Percentiles rank a stretch among this genome's conserved stretches.
These are phyloP conservation scores for Sphaeridia pumilis DNA, from an alignment of 2,888 invertebrate genomes.

Conservation along the genomic window DNA sequence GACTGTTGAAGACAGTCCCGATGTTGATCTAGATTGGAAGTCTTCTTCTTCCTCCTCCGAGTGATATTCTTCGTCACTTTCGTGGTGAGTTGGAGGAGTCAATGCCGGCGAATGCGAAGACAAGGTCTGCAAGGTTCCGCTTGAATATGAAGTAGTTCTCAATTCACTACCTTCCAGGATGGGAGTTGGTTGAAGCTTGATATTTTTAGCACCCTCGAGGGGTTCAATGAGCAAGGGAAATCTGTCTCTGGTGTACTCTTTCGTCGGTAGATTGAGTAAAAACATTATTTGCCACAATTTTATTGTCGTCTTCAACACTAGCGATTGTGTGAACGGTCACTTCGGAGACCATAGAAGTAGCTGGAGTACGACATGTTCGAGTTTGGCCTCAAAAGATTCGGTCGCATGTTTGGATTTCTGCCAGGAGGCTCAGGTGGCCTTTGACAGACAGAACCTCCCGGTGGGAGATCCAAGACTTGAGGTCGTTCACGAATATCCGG, in stretches of 20 bases:
- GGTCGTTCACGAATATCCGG: slow-evolving; percentile 30
- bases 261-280: slow-evolving; percentile 31
- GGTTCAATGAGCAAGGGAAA: slow-evolving; percentile 11
- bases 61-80: slow-evolving; percentile 6
- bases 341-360: slow-evolving; percentile 31
- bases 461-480: slow-evolving; percentile 30
- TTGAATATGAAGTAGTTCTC: slow-evolving; percentile 20
- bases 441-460: slow-evolving; percentile 27
- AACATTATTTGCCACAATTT: slow-evolving; percentile 37
- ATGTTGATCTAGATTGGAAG: slow-evolving; percentile 13
- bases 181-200: slow-evolving; percentile 2
- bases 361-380: slow-evolving; percentile 30
- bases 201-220: slow-evolving; percentile 7
- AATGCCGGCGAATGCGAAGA: slow-evolving; percentile 1
- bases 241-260: slow-evolving; percentile 1
- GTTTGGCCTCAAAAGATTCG: slow-evolving; percentile 33
- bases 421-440: slow-evolving; percentile 25
- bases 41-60: slow-evolving; percentile 15
- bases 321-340: slow-evolving; percentile 37
- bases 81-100: not conserved
- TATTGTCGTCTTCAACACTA: slow-evolving; percentile 37
- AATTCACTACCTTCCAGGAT: slow-evolving; percentile 12
- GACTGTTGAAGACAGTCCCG: not conserved
- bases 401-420: slow-evolving; percentile 14
- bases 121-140: slow-evolving; percentile 26